Evolutionary conservation across 2,113 vertebrate genomes (phyloP).

Genomic region (Platichthys flesus): DNA sequence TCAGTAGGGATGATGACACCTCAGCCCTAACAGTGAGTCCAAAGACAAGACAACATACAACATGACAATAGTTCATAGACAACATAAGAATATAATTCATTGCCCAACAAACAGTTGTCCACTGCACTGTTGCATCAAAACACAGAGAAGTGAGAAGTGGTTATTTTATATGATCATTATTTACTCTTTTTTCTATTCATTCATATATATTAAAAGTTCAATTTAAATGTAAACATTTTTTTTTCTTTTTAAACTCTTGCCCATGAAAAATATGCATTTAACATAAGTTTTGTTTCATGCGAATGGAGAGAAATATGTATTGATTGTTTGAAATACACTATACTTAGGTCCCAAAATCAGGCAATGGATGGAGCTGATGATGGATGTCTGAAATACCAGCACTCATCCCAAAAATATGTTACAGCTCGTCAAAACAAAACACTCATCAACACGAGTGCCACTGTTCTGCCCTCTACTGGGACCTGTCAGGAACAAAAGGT

Average conservation of each 20-base stretch:
- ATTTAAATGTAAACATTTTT: no score
- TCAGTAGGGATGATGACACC: no score
- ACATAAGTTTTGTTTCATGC: neutral
- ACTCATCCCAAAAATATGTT: neutral
- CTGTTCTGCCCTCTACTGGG: slow-evolving; percentile 44
- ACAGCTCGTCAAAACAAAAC: neutral
- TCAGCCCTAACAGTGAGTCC: no score
- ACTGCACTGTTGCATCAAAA: no score
- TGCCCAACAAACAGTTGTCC: no score
- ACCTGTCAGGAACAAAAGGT: neutral
- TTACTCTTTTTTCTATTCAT: no score
- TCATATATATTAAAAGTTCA: no score
- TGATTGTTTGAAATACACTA: neutral
- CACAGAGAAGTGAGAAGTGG: no score
- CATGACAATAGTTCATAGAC: no score
- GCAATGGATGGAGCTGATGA: neutral
- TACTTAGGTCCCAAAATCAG: neutral
- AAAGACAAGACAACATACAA: no score
- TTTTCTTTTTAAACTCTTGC: neutral
- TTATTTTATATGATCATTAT: no score
- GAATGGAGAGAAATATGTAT: neutral
- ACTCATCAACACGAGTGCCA: neutral
- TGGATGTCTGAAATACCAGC: neutral
- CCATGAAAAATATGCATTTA: neutral
- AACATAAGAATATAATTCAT: no score